These are phyloP conservation scores for Euplexia lucipara DNA, from an alignment of 2,888 invertebrate species.

Conservation along the genomic window DNA sequence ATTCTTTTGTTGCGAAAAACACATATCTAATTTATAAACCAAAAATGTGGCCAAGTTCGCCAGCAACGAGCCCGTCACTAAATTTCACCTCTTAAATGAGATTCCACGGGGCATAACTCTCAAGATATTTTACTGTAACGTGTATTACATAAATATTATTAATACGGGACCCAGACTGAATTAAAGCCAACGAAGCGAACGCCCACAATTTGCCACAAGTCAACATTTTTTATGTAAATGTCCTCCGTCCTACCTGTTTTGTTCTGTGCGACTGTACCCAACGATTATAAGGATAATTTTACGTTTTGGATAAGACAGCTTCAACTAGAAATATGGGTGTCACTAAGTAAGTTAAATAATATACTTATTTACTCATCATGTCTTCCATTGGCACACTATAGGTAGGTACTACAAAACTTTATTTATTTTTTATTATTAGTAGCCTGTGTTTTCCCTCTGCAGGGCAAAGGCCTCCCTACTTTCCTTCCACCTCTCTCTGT, in stretches of 20 bases:
- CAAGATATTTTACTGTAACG: slow-evolving; percentile 65
- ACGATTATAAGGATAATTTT: slow-evolving; percentile 45
- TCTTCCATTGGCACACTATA: background rate
- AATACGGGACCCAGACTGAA: slow-evolving; percentile 73
- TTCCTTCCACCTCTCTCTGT: too few species aligned
- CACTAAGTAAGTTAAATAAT: slow-evolving; percentile 2
- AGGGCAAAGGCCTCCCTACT: too few species aligned
- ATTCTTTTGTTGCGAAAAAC: too few species aligned
- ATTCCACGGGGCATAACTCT: slow-evolving; percentile 64
- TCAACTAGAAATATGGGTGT: slow-evolving; percentile 18
- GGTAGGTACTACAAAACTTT: too few species aligned
- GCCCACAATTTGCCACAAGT: slow-evolving; percentile 78
- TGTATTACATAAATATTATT: slow-evolving; percentile 75
- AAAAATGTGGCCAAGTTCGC: slow-evolving; percentile 21
- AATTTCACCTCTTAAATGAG: slow-evolving; percentile 64
- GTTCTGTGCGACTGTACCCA: slow-evolving; percentile 45
- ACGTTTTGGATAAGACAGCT: slow-evolving; percentile 22
- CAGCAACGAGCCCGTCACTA: slow-evolving; percentile 49
- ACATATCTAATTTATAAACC: too few species aligned
- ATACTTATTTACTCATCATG: background rate
- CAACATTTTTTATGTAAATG: slow-evolving; percentile 78
- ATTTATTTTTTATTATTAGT: too few species aligned
- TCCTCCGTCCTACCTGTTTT: slow-evolving; percentile 64
- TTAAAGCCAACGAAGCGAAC: slow-evolving; percentile 75
- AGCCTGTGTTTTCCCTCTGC: too few species aligned